phyloP scores from a whole-genome alignment of 1,140 invertebrate species.

The Drosophila triauraria region DNA sequence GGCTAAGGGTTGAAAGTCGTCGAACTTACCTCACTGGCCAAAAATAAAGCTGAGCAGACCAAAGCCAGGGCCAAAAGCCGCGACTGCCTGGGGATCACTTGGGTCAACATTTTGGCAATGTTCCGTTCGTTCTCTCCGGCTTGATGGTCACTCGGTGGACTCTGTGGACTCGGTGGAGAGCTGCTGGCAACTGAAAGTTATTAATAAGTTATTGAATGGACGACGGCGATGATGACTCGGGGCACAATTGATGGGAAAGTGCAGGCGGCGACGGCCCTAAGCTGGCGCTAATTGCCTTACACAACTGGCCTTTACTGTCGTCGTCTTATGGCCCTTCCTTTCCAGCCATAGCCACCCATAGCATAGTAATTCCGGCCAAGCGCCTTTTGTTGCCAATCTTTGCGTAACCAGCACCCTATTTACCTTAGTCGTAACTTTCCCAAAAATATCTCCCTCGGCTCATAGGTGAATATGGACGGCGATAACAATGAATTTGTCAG shows the following conservation, averaged over 20 bases:
- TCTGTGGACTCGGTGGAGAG: neutral
- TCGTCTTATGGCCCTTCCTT: conserved; percentile 9
- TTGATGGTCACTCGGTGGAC: neutral
- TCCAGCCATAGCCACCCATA: conserved; percentile 33
- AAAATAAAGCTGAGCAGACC: conserved; percentile 70
- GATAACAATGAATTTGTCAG: conserved; percentile 36
- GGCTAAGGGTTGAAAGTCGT: conserved; percentile 38
- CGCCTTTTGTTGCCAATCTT: conserved; percentile 56
- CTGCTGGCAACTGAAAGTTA: conserved; percentile 40
- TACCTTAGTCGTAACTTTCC: conserved; percentile 64
- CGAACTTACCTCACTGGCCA: conserved; percentile 72
- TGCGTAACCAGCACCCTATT: conserved; percentile 51
- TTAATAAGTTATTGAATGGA: conserved; percentile 45
- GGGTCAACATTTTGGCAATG: conserved; percentile 39
- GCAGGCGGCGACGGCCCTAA: conserved; percentile 35
- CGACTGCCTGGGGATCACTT: conserved; percentile 46
- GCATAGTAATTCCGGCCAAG: conserved; percentile 24
- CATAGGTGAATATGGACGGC: conserved; percentile 13
- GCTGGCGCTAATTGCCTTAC: conserved; percentile 64
- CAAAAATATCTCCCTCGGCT: conserved; percentile 34
- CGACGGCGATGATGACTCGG: neutral
- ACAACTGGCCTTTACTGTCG: conserved; percentile 27
- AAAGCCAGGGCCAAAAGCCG: conserved; percentile 64
- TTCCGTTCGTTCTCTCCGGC: conserved; percentile 26
- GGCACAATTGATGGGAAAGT: conserved; percentile 64